Percentiles rank a stretch among this genome's conserved stretches.
Evolutionary conservation across 2,888 invertebrate species (phyloP).

Genomic region (Gastracanthus pulcherrimus): DNA sequence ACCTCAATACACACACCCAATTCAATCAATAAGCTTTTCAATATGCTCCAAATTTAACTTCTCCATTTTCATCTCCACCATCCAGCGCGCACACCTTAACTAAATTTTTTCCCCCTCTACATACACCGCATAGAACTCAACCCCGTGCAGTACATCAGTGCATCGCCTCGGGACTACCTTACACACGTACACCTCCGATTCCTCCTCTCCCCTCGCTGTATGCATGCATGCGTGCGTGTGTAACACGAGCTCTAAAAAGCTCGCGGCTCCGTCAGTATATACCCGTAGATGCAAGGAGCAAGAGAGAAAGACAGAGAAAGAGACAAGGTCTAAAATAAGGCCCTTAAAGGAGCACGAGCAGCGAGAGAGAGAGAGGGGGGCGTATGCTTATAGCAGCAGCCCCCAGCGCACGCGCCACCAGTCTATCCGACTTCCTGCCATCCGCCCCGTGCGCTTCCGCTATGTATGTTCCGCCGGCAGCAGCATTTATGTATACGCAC

Average conservation of each 20-base stretch:
- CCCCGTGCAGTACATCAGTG: too few relatives aligned
- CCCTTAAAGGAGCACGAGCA: not conserved
- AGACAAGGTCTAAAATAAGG: conserved; percentile 17
- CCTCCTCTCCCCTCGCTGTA: not conserved
- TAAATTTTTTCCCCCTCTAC: too few relatives aligned
- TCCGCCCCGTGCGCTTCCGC: conserved; percentile 67
- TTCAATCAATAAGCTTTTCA: too few relatives aligned
- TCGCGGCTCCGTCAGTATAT: too few relatives aligned
- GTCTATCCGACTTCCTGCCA: conserved; percentile 76
- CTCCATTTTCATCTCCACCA: too few relatives aligned
- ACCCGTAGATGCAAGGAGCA: not conserved
- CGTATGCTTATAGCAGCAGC: not conserved
- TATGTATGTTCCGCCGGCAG: too few relatives aligned
- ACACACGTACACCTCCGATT: not conserved
- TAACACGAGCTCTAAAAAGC: conserved; percentile 14
- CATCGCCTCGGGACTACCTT: not conserved
- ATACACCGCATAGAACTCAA: too few relatives aligned
- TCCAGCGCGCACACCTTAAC: too few relatives aligned
- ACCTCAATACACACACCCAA: too few relatives aligned
- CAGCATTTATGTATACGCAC: too few relatives aligned
- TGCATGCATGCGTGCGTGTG: too few relatives aligned
- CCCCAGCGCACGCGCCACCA: conserved; percentile 72
- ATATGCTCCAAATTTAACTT: too few relatives aligned
- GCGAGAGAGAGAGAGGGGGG: conserved; percentile 1
- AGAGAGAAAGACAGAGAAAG: not conserved